Conservation (phyloP, 1,140 invertebrate genomes). For the Zaprionus camerounensis region DNA sequence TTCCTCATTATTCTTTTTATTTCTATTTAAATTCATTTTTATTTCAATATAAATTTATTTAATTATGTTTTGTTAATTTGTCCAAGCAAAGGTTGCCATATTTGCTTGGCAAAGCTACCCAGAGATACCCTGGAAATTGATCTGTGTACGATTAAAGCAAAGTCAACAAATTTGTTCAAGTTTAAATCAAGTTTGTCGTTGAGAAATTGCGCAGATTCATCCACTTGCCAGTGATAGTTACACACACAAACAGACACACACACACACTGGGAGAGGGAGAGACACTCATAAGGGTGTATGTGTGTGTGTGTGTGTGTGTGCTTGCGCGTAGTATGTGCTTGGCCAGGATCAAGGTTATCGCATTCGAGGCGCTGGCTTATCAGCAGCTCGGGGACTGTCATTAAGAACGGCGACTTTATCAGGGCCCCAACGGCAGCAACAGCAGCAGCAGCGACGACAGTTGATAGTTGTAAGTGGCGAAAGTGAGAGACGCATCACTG, state of each 20-base stretch:
- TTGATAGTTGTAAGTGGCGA: slow-evolving; percentile 56
- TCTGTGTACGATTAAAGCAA: slow-evolving; percentile 1
- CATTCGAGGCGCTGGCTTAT: slow-evolving; percentile 31
- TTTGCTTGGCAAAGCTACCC: too few relatives aligned
- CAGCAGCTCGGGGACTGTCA: slow-evolving; percentile 18
- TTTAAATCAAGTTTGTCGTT: slow-evolving; percentile 25
- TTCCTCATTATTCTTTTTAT: too few relatives aligned
- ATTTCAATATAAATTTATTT: too few relatives aligned
- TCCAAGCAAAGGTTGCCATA: too few relatives aligned
- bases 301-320: neutral
- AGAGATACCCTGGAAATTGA: slow-evolving; percentile 1
- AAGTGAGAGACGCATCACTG: slow-evolving; percentile 27
- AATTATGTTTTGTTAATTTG: too few relatives aligned
- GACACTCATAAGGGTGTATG: neutral
- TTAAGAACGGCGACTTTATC: slow-evolving; percentile 43
- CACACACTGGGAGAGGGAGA: neutral
- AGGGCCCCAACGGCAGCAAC: slow-evolving; percentile 25
- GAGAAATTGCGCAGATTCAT: slow-evolving; percentile 16
- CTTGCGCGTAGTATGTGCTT: neutral
- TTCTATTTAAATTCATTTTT: too few relatives aligned
- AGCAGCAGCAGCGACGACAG: slow-evolving; percentile 15
- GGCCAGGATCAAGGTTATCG: slow-evolving; percentile 76
- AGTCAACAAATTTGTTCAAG: slow-evolving; percentile 26
- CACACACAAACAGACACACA: neutral
- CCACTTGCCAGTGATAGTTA: slow-evolving; percentile 20